These are phyloP conservation scores for Halocaridina rubra DNA, from an alignment of 2,888 invertebrate species.

Conservation along the genomic window DNA sequence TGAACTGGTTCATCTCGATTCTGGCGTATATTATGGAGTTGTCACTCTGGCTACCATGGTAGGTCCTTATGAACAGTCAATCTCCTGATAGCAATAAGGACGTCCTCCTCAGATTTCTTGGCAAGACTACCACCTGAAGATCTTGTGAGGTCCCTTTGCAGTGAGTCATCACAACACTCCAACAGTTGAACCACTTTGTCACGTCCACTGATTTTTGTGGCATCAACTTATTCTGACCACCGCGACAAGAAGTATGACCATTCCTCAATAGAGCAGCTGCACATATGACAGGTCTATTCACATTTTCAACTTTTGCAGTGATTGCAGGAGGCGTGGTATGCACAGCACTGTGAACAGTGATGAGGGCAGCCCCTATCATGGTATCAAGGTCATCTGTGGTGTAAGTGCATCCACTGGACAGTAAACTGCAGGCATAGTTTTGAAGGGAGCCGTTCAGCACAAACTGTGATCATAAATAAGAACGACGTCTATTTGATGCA, in stretches of 20 bases:
- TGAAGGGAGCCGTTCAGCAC: no score
- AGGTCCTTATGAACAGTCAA: background rate
- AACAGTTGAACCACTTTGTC: conserved; percentile 11
- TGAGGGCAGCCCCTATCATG: background rate
- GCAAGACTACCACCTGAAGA: background rate
- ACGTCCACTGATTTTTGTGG: background rate
- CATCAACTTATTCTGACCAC: conserved; percentile 7
- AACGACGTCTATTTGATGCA: no score
- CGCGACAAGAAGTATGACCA: conserved; percentile 4
- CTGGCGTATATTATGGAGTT: no score
- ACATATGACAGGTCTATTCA: conserved; percentile 6
- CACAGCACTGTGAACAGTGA: background rate
- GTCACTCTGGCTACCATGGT: no score
- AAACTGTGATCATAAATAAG: no score
- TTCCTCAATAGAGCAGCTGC: conserved; percentile 8
- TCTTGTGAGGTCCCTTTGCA: background rate
- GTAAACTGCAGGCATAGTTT: background rate
- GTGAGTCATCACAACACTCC: conserved; percentile 22
- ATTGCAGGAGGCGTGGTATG: background rate
- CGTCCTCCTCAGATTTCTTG: background rate
- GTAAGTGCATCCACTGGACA: background rate
- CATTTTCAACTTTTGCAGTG: conserved; percentile 20
- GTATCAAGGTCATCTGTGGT: background rate
- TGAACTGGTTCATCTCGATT: background rate
- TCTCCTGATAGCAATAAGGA: background rate